A percentile compares a stretch with the other conserved stretches of the same genome.
These are phyloP conservation scores for Eustalomyia histrio DNA, from an alignment of 2,888 invertebrate genomes.

Conservation along the genomic window DNA sequence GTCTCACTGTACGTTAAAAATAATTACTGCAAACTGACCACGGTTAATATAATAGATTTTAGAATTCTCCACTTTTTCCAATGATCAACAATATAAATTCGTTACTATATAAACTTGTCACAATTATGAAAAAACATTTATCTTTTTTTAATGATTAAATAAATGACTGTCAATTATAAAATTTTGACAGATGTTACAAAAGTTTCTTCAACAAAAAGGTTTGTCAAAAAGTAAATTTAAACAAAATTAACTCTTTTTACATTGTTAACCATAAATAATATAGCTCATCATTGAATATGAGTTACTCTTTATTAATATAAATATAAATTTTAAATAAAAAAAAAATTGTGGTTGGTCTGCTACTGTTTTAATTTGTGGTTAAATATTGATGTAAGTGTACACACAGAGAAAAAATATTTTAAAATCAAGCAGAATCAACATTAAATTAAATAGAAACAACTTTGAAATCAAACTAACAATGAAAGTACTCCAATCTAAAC, in stretches of 20 bases:
- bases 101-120: neutral
- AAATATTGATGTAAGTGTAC: slow-evolving; percentile 54
- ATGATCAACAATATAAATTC: neutral
- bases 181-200: slow-evolving; percentile 47
- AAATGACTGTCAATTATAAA: slow-evolving; percentile 40
- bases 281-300: slow-evolving; percentile 21
- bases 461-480: too few relatives aligned
- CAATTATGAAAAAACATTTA: neutral
- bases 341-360: slow-evolving; percentile 48
- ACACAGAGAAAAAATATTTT: too few relatives aligned
- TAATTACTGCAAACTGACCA: too few relatives aligned
- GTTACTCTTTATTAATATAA: neutral
- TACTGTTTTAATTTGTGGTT: slow-evolving; percentile 60
- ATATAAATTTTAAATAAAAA: neutral
- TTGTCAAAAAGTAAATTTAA: slow-evolving; percentile 12
- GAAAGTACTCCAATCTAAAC: too few relatives aligned
- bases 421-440: too few relatives aligned
- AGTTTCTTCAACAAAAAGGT: slow-evolving; percentile 18
- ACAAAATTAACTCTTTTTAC: slow-evolving; percentile 30
- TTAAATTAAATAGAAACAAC: too few relatives aligned
- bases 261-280: slow-evolving; percentile 38
- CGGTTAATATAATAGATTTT: too few relatives aligned
- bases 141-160: neutral
- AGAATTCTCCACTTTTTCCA: too few relatives aligned
- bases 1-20: too few relatives aligned